Percentiles rank a stretch among this genome's conserved stretches.
Conservation (phyloP, 2,113 vertebrate species). For the Bothrops jararaca region DNA sequence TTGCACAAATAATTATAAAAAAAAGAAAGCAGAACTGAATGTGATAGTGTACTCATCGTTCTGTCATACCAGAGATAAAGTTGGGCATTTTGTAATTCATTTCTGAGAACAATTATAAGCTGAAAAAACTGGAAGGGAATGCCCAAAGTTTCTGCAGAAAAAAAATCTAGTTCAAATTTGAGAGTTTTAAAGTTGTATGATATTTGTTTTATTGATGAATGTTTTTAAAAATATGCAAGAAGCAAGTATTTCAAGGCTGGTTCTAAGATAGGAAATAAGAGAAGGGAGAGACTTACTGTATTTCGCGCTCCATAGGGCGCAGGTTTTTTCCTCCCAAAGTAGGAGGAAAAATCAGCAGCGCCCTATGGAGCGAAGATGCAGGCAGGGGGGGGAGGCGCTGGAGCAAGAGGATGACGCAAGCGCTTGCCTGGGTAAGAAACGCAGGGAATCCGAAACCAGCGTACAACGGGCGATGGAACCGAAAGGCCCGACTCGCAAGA, state of each 20-base stretch:
- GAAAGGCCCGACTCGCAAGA: no score
- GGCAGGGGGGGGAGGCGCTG: no score
- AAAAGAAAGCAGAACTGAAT: neutral
- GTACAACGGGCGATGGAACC: no score
- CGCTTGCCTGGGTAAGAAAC: no score
- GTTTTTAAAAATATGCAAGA: neutral
- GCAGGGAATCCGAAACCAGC: no score
- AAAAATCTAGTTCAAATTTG: neutral
- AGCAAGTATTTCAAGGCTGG: neutral
- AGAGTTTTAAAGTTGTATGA: neutral
- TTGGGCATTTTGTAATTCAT: neutral
- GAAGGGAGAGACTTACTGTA: neutral
- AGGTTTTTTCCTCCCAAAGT: no score
- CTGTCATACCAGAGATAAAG: neutral
- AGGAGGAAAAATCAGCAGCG: no score
- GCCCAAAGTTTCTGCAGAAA: neutral
- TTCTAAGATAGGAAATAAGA: neutral
- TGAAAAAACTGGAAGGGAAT: neutral
- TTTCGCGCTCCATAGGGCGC: no score
- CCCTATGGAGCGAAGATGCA: no score
- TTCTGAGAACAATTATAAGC: neutral
- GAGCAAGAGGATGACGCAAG: no score
- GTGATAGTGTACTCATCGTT: neutral
- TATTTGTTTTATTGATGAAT: neutral
- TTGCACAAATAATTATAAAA: neutral